Percentiles rank a stretch among this genome's conserved stretches.
Conservation (phyloP, 2,888 invertebrate species). For the Palloptera scutellata region DNA sequence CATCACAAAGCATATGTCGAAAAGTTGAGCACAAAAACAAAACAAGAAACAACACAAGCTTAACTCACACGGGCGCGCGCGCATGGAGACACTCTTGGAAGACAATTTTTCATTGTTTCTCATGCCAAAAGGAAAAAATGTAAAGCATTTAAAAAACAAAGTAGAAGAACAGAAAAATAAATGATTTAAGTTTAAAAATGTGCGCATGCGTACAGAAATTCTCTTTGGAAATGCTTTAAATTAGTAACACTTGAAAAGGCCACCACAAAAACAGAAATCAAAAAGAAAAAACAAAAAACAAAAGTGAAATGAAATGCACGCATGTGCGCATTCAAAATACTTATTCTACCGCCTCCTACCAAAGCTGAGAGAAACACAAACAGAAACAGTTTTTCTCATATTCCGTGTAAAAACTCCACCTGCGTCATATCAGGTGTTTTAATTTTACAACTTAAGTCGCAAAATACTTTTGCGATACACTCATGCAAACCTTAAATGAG, state of each 20-base stretch:
- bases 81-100: too few relatives aligned
- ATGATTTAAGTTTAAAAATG: not conserved
- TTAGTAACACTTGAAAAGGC: not conserved
- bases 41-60: too few relatives aligned
- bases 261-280: too few relatives aligned
- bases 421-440: constrained; percentile 57
- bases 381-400: not conserved
- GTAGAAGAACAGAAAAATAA: not conserved
- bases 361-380: not conserved
- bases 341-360: not conserved
- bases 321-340: constrained; percentile 28
- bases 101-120: too few relatives aligned
- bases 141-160: not conserved
- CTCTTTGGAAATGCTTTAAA: not conserved
- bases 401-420: constrained; percentile 46
- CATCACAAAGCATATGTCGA: constrained; percentile 56
- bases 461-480: too few relatives aligned
- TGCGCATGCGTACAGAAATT: not conserved
- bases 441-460: constrained; percentile 47
- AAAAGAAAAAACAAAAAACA: not conserved
- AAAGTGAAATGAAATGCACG: constrained; percentile 21
- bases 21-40: constrained; percentile 43
- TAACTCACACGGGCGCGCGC: too few relatives aligned
- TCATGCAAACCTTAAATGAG: not conserved
- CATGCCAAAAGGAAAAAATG: not conserved